Evolutionary conservation across 2,113 vertebrate species (phyloP).

Genomic region (Grammomys surdaster): DNA sequence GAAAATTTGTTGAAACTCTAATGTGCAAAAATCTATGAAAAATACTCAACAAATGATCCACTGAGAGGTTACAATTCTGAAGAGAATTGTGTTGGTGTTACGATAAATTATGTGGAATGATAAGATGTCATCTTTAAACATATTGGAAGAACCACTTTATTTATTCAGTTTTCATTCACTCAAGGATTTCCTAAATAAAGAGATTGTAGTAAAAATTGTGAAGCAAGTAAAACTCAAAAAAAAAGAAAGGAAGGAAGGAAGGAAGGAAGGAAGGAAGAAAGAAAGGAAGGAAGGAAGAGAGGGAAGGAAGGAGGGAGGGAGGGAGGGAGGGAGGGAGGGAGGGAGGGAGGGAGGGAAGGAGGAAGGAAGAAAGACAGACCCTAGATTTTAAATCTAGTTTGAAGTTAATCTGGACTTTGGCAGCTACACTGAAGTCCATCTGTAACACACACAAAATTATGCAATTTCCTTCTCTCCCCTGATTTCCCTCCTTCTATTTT

Average conservation of each 20-base stretch:
- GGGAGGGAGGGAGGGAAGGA: too few relatives aligned
- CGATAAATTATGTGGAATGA: not conserved
- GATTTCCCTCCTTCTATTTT: too few relatives aligned
- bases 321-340: too few relatives aligned
- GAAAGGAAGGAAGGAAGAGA: too few relatives aligned
- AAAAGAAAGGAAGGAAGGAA: too few relatives aligned
- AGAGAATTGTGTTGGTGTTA: not conserved
- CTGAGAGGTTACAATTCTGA: not conserved
- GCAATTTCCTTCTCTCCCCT: too few relatives aligned
- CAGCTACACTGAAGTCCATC: not conserved
- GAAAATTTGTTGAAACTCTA: not conserved
- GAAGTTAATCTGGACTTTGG: not conserved
- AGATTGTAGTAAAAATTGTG: not conserved
- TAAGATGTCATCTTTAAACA: conserved; percentile 19
- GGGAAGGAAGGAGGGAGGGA: too few relatives aligned
- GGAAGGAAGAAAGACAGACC: too few relatives aligned
- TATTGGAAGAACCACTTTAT: not conserved
- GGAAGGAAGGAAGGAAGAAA: too few relatives aligned
- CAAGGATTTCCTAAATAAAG: conserved; percentile 25
- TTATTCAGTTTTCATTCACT: not conserved
- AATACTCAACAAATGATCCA: not conserved
- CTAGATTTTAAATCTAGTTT: not conserved
- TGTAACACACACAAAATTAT: not conserved
- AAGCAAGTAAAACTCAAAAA: not conserved
- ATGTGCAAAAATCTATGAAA: not conserved